A percentile compares a stretch with the other conserved stretches of the same genome.
Evolutionary conservation across 2,797 vertebrate genomes (phyloP).

Genomic region (Microctenopoma lineatum): DNA sequence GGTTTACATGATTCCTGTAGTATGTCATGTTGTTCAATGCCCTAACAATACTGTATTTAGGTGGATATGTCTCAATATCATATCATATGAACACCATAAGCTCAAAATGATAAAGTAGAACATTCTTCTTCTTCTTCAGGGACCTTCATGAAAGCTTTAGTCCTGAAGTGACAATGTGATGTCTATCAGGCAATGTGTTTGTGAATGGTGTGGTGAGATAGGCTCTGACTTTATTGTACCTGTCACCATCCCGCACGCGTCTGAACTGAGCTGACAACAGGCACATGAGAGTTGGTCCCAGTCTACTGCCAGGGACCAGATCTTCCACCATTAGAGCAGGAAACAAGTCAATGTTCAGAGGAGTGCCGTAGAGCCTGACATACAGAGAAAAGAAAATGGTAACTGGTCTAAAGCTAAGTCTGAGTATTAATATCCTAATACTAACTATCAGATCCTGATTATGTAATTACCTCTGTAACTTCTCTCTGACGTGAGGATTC

Average conservation of each 20-base stretch:
- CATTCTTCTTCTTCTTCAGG: no score
- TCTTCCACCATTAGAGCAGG: conserved; percentile 98
- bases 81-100: no score
- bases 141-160: no score
- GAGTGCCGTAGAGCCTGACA: conserved; percentile 91
- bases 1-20: background rate
- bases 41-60: background rate
- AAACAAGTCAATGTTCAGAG: conserved; percentile 94
- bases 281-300: conserved; percentile 97
- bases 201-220: background rate
- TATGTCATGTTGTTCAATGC: background rate
- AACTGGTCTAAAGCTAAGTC: background rate
- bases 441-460: background rate
- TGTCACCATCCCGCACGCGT: conserved; percentile 92
- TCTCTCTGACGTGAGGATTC: conserved; percentile 91
- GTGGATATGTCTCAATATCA: background rate
- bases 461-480: conserved; percentile 87
- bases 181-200: background rate
- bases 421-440: no score
- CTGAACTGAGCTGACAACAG: conserved; percentile 92
- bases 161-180: background rate
- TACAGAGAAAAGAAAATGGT: background rate
- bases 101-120: no score
- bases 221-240: conserved; percentile 78
- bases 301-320: conserved; percentile 92